Conservation (phyloP, 2,888 invertebrate species). For the Loripinus fragilis region DNA sequence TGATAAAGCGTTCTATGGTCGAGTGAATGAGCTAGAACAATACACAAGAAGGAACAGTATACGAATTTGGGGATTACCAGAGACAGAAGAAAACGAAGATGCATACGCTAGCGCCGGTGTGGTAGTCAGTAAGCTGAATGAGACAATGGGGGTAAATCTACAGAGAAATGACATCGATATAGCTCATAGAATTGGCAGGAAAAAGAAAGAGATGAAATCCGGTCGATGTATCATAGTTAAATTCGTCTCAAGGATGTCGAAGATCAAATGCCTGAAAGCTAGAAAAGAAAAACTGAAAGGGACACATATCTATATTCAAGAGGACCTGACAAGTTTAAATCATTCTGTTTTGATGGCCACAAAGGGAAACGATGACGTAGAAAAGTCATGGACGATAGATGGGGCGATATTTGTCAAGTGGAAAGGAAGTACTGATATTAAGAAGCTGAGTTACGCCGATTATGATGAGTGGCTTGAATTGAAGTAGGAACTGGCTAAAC, state of each 20-base stretch:
- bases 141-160: slow-evolving; percentile 4
- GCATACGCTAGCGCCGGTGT: neutral
- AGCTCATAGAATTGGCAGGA: slow-evolving; percentile 7
- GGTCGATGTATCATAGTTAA: slow-evolving; percentile 18
- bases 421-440: neutral
- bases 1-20: slow-evolving; percentile 4
- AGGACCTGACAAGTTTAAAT: slow-evolving; percentile 10
- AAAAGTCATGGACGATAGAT: slow-evolving; percentile 12
- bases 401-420: neutral
- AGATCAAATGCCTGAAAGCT: neutral
- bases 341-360: slow-evolving; percentile 10
- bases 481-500: too few relatives aligned
- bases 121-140: neutral
- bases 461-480: slow-evolving; percentile 5
- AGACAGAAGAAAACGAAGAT: neutral
- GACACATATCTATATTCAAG: slow-evolving; percentile 14
- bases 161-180: neutral
- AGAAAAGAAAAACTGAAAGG: slow-evolving; percentile 6
- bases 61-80: slow-evolving; percentile 12
- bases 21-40: slow-evolving; percentile 4
- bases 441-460: neutral
- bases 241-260: neutral
- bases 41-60: slow-evolving; percentile 8
- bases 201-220: neutral
- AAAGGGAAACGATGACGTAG: slow-evolving; percentile 1